phyloP scores from a whole-genome alignment of 1,140 invertebrate genomes.

The Heliconius melpomene region DNA sequence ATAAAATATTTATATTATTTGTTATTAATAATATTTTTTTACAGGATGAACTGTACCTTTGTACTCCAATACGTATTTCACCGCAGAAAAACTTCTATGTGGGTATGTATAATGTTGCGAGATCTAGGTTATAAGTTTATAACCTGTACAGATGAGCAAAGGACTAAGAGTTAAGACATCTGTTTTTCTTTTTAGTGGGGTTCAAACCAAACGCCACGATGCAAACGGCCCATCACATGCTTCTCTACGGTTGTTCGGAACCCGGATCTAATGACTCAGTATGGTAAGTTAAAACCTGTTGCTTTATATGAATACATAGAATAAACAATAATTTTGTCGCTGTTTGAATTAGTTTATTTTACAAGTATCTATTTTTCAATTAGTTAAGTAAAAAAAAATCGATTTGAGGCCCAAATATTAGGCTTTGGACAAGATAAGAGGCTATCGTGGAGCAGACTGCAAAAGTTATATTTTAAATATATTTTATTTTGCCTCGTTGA shows the following conservation, averaged over 20 bases:
- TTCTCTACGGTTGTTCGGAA: slow-evolving; percentile 94
- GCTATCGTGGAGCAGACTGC: too few species aligned
- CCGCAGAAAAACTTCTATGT: slow-evolving; percentile 62
- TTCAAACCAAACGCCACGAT: slow-evolving; percentile 97
- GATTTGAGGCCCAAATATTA: too few species aligned
- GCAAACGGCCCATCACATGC: slow-evolving; percentile 96
- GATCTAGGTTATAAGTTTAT: too few species aligned
- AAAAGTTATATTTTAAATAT: too few species aligned
- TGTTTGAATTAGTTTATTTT: too few species aligned
- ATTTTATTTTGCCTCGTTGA: too few species aligned
- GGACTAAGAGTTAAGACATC: background rate
- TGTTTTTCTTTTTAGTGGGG: slow-evolving; percentile 86
- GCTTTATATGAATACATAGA: background rate
- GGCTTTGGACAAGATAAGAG: too few species aligned
- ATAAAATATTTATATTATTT: background rate
- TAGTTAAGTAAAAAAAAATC: too few species aligned
- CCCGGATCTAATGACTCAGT: slow-evolving; percentile 90
- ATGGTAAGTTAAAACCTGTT: slow-evolving; percentile 84
- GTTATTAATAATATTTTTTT: slow-evolving; percentile 41
- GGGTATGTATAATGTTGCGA: slow-evolving; percentile 46
- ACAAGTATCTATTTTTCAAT: too few species aligned
- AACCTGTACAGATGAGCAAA: background rate
- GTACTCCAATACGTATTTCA: slow-evolving; percentile 71
- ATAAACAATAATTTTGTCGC: background rate
- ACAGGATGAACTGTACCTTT: slow-evolving; percentile 72